Base-by-base conservation (phyloP, 2,888 invertebrate species). In the Perizoma flavofasciatum region DNA sequence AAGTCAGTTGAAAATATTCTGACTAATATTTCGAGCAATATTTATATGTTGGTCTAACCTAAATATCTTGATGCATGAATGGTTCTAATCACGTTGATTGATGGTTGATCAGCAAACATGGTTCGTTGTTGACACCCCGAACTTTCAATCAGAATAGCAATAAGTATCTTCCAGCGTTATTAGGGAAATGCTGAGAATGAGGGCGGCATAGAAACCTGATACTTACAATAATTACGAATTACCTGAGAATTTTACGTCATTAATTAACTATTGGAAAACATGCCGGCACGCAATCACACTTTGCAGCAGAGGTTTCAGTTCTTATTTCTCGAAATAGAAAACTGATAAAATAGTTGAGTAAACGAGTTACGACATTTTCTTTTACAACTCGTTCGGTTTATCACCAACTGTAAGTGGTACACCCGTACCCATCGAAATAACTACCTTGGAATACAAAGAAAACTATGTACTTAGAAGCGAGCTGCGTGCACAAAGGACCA, bases 361-460 rank as follows among this genome's bases (percentile, higher is more conserved):
- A 59, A 33, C 37, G 53, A 46, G 50, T 56, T 54, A 8, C 35
- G 7, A 48, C 46, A 49, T 52, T 57, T 46, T 49, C 37, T 55
- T 51, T 54, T 39, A 34, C 54, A 40, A 59, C 55, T 51, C 49
- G 54, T 49, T 53, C 9, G 11, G 41, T 53, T 47, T 65, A 57
- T 61, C 67, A 57, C 32, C 54, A 35, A 45, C 52, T 49, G 56
- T 64, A 65, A 65, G 58, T 59, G 60, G 71, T 74, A 63, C 60
- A 71, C 69, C 69, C 70, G 66, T 68, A 70, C 61, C 70, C 61
- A 68, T 71, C 65, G 59, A 67, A 73, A 75, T 70, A 59, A 75
- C 73, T 80, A 77, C 73, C 77, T 78, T 69, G 72, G 77, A 78
- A 77, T 73, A 72, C 73, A 78, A 79, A 78, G 75, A 75, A 79